Evolutionary conservation across 2,113 vertebrate genomes (phyloP), one percentile per base, ranked within the genome.

Genomic region (Prietella phreatophila): DNA sequence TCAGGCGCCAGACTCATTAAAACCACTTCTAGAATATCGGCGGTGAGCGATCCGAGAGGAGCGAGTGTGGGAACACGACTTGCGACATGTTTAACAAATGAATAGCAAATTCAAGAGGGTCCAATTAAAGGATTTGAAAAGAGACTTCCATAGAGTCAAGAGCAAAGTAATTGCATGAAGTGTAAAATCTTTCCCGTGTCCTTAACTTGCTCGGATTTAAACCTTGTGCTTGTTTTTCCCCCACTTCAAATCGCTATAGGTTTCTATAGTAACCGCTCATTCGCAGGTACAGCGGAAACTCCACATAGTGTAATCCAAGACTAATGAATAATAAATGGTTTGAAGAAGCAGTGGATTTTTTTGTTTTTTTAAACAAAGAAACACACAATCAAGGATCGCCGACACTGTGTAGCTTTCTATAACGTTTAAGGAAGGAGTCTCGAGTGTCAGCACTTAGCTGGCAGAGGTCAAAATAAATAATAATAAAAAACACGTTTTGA

Each of bases 1-100:
- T 69, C 81, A 13, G 85, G 47, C 71, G 42, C 75, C 81, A 58
- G 71, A 30, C 85, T 86, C 84, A 7, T 39, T 83, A 83, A 89
- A 47, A 58, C 63, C 11, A 4, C 75, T 61, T 55, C 14, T 47
- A 89, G 61, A 71, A 87, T 73, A 71, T 65, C 85, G 56, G 55
- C 9, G 55, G 55, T 39, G 83, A 87, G 63, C 79, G 63, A 81
- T 83, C 61, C 22, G 71, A 36, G 75, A 50, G 78, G 27, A 39
- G 27, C 10, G 47, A 27, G 47, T 8, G n/a, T 81, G 30, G 67
- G 36, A 85, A 25, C 56, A 36, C 61, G 19, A 67, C n/a, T 36
- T 47, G 27, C 7, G 13, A n/a, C 22, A 83, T 3, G 0, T 53
- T 69, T 30, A n/a, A n/a, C 55, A 67, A 67, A 84, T 39, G 36